Evolutionary conservation across 2,113 vertebrate species (phyloP).

Genomic region (Ellobius talpinus): DNA sequence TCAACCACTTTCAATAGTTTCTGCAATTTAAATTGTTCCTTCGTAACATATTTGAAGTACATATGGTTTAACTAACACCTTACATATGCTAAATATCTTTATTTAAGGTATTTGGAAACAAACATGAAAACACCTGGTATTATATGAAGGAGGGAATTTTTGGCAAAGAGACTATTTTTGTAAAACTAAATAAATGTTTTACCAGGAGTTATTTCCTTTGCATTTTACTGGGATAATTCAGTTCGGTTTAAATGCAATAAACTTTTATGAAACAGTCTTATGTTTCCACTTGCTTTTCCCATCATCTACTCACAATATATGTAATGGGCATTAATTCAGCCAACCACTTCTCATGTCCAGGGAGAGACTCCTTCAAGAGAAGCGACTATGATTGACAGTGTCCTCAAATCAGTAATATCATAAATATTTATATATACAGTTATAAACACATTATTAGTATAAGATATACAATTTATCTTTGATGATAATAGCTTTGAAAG

Average conservation of each 20-base stretch:
- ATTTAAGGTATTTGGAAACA: conserved; percentile 62
- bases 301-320: conserved; percentile 14
- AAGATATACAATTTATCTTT: conserved; percentile 65
- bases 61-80: conserved; percentile 11
- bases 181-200: neutral
- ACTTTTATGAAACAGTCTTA: neutral
- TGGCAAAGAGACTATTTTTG: conserved; percentile 62
- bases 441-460: conserved; percentile 69
- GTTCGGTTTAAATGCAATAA: conserved; percentile 71
- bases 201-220: neutral
- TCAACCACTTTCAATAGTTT: conserved; percentile 42
- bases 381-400: conserved; percentile 36
- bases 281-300: conserved; percentile 33
- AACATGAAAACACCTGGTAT: conserved; percentile 31
- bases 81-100: conserved; percentile 31
- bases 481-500: conserved; percentile 65
- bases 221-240: conserved; percentile 33
- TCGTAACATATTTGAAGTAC: conserved; percentile 38
- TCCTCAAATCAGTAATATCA: conserved; percentile 24
- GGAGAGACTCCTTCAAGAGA: conserved; percentile 64
- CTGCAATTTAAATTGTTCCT: conserved; percentile 29
- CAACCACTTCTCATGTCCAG: conserved; percentile 8
- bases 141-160: conserved; percentile 1
- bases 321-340: conserved; percentile 49
- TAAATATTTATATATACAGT: conserved; percentile 60